Evolutionary conservation across 2,888 invertebrate species (phyloP).

Genomic region (Tineola bisselliella): DNA sequence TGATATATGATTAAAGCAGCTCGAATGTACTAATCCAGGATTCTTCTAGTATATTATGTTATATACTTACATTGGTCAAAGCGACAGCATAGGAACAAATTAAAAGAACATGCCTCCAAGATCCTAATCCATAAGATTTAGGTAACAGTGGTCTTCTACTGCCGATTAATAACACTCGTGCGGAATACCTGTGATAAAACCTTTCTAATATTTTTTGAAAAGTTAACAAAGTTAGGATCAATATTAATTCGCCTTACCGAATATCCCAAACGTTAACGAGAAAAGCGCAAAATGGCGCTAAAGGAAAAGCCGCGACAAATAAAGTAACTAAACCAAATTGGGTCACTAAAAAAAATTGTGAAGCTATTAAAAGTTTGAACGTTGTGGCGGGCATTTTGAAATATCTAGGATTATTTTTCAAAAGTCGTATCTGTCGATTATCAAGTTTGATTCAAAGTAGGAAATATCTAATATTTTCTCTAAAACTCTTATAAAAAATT

Average conservation of each 20-base stretch:
- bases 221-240: no score
- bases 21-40: no score
- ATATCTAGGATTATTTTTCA: no score
- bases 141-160: constrained; percentile 19
- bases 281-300: constrained; percentile 72
- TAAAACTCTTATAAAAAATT: no score
- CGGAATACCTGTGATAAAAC: constrained; percentile 15
- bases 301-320: constrained; percentile 73
- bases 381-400: no score
- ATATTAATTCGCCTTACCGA: constrained; percentile 20
- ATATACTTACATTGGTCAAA: constrained; percentile 8
- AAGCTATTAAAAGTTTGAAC: no score
- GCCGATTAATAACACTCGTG: constrained; percentile 17
- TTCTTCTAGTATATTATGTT: no score
- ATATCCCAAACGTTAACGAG: constrained; percentile 72
- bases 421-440: no score
- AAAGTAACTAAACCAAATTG: constrained; percentile 74
- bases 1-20: background rate
- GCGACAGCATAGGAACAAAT: constrained; percentile 5
- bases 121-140: constrained; percentile 18
- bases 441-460: no score
- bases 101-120: constrained; percentile 17
- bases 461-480: no score
- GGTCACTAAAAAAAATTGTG: constrained; percentile 47
- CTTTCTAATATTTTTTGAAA: no score